Base-by-base conservation (phyloP, 2,113 vertebrate genomes). In the Heterotilapia buettikoferi region DNA sequence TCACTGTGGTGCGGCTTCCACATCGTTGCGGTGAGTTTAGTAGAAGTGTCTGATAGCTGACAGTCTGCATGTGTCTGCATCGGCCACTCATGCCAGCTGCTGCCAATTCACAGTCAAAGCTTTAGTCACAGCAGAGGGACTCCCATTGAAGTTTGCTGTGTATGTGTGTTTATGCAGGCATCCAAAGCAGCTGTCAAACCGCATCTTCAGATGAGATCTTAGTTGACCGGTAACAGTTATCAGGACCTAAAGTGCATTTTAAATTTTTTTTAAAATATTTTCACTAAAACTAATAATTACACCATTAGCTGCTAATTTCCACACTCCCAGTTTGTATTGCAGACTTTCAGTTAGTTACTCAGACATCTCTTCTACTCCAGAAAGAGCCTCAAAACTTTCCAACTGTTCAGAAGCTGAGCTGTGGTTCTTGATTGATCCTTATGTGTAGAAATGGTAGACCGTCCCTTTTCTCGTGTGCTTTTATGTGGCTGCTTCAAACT, bases 121-220 rank as follows among this genome's bases (percentile, higher is more conserved):
- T 85, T 76, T 61, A 73, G 84, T 82, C 83, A 81, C 61, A 21
- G 83, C 43, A 66, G 57, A 52, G 56, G 84, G 81, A 57, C 73
- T 81, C 73, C 73, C 84, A 40, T 90, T 91, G 79, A 85, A 52
- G 87, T 68, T 31, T 50, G 26, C 40, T 73, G 40, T 6, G 71
- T 9, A 31, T 66, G 83, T 87, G 53, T 88, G 66, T 90, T 57
- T 80, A 83, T 33, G 13, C 26, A 19, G 24, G 36, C 53, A 45
- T 31, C 16, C 40, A 52, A 6, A 71, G 59, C 92, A 94, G 90
- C 92, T 95, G 94, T 92, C 86, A 63, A 59, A 87, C 53, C 43
- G 7, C 36, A n/a, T 88, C 76, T 73, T 43, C 82, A 93, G 91
- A 87, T 94, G 87, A 88, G 54, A 82, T 13, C 56, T 21, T 47